phyloP scores from a whole-genome alignment of 2,888 invertebrate species.

The Priocnemis perturbator region DNA sequence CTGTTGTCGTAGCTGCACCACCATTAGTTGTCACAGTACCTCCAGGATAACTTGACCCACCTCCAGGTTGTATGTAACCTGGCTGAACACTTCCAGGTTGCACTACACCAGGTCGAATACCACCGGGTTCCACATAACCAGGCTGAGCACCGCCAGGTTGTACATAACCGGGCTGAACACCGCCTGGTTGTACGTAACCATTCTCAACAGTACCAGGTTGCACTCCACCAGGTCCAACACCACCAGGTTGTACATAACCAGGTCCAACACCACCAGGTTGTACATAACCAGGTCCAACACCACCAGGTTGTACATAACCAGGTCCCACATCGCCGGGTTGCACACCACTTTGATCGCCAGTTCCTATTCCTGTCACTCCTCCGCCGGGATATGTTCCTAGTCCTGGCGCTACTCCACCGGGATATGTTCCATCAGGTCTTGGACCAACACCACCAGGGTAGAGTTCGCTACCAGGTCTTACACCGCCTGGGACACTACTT shows the following conservation, averaged over 20 bases:
- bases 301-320: slow-evolving; percentile 19
- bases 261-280: slow-evolving; percentile 33
- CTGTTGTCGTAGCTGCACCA: not conserved
- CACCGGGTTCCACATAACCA: not conserved
- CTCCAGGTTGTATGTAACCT: slow-evolving; percentile 26
- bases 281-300: slow-evolving; percentile 18
- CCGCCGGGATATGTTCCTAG: slow-evolving; percentile 25
- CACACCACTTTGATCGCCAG: slow-evolving; percentile 3
- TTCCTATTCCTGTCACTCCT: slow-evolving; percentile 10
- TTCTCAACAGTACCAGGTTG: no score
- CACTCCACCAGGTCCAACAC: slow-evolving; percentile 7
- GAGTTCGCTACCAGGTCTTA: slow-evolving; percentile 1
- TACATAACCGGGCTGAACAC: slow-evolving; percentile 2
- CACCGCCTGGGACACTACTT: slow-evolving; percentile 26
- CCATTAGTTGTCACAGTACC: slow-evolving; percentile 15
- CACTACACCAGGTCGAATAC: not conserved
- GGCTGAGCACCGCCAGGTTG: slow-evolving; percentile 19
- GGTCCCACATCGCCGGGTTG: slow-evolving; percentile 13
- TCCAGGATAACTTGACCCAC: slow-evolving; percentile 36
- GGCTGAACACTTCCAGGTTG: slow-evolving; percentile 37
- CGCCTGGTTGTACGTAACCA: not conserved
- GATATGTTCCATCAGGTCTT: slow-evolving; percentile 12
- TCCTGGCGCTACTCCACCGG: slow-evolving; percentile 19
- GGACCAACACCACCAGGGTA: slow-evolving; percentile 17
- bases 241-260: slow-evolving; percentile 30